A percentile compares a stretch with the other conserved stretches of the same genome.
phyloP scores from a whole-genome alignment of 2,113 vertebrate species.

The Aegotheles bennettii region DNA sequence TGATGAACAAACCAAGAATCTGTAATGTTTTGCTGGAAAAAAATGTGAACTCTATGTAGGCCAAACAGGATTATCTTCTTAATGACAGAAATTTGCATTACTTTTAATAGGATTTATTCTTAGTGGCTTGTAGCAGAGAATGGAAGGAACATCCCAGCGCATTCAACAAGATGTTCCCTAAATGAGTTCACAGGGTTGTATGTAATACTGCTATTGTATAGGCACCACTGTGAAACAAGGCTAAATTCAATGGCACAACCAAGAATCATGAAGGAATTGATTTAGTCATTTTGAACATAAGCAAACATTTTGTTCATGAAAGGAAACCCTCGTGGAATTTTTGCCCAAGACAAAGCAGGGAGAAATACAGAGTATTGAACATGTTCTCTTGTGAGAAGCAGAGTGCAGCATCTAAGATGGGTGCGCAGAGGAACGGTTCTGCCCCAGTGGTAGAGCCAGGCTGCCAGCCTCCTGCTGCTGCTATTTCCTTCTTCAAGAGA shows the following conservation, averaged over 20 bases:
- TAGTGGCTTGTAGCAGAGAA: conserved; percentile 37
- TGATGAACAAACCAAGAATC: not conserved
- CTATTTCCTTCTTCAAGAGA: not conserved
- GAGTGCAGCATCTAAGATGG: not conserved
- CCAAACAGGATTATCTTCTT: conserved; percentile 70
- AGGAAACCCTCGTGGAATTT: not conserved
- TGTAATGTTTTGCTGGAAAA: conserved; percentile 24
- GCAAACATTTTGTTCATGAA: not conserved
- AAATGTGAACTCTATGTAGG: conserved; percentile 33
- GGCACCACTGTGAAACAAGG: not conserved
- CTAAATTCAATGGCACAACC: not conserved
- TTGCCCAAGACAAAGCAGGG: not conserved
- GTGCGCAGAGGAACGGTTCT: accelerated
- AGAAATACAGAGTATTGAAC: not conserved
- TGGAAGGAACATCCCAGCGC: conserved; percentile 51
- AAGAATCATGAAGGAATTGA: not conserved
- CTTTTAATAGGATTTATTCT: conserved; percentile 71
- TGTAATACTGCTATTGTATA: conserved; percentile 23
- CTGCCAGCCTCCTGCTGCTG: not conserved
- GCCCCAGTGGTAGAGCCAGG: not conserved
- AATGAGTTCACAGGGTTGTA: conserved; percentile 15
- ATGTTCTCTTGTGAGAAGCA: not conserved
- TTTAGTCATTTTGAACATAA: not conserved
- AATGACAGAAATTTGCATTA: conserved; percentile 64
- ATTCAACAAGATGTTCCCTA: conserved; percentile 45